Conservation (phyloP, 2,888 invertebrate genomes). For the Crioceris asparagi region DNA sequence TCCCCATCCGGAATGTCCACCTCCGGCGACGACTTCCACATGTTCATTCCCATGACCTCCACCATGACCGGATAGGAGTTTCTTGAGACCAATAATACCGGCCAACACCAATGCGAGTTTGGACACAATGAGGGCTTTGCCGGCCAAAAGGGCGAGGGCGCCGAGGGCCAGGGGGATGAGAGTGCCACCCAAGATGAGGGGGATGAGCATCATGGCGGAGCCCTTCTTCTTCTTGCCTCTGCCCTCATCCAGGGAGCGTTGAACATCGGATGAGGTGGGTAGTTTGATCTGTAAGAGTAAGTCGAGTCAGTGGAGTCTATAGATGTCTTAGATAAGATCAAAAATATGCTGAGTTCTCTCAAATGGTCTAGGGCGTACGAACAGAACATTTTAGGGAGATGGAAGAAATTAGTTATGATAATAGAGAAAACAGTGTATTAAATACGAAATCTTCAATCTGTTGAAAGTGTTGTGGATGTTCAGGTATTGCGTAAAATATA, state of each 20-base stretch:
- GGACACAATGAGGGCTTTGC: slow-evolving; percentile 76
- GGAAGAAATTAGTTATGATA: no score
- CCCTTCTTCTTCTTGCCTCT: slow-evolving; percentile 61
- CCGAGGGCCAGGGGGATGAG: slow-evolving; percentile 74
- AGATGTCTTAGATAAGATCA: no score
- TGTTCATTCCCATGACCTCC: slow-evolving; percentile 50
- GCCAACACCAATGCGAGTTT: slow-evolving; percentile 73
- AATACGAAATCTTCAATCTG: no score
- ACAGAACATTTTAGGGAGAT: no score
- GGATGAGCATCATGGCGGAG: slow-evolving; percentile 64
- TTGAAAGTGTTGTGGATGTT: no score
- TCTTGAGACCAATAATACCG: slow-evolving; percentile 76
- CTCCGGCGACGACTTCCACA: slow-evolving; percentile 51
- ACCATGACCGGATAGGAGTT: slow-evolving; percentile 58
- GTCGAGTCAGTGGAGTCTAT: no score
- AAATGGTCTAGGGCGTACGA: no score
- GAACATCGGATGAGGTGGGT: slow-evolving; percentile 54
- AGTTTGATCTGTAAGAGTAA: slow-evolving; percentile 53
- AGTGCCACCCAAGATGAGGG: slow-evolving; percentile 69
- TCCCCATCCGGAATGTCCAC: slow-evolving; percentile 62
- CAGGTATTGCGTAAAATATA: no score
- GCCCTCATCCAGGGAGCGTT: slow-evolving; percentile 50
- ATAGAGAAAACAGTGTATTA: no score
- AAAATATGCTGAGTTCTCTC: no score
- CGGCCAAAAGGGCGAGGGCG: slow-evolving; percentile 69